Evolutionary conservation across 1,140 invertebrate genomes (phyloP), one percentile per base, ranked within the genome.

Genomic region (Popillia japonica): DNA sequence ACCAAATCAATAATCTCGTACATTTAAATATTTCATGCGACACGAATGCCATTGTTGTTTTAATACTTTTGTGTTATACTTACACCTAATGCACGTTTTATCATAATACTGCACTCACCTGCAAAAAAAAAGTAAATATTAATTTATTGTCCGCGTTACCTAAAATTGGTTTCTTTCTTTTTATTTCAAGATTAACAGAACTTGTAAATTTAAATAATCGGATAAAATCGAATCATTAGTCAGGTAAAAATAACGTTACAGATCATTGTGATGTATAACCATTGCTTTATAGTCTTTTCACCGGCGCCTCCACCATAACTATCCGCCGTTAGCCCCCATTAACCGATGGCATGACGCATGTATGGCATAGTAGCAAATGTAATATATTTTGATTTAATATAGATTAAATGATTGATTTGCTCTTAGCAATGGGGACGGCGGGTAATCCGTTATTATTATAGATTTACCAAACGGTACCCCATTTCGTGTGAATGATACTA

Each of bases 321-420:
- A 55, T 55, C 6, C 14, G 48, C 6, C 14, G 48, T 17, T 55
- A 55, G 17, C 48, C 14, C n/a, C 48, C 14, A 55, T 55, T 55
- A 55, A 55, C 48, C 6, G 48, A 6, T 55, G 48, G 4, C 48
- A 55, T 55, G 48, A 55, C 48, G 17, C 10, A 55, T 55, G 17
- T 17, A n/a, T 55, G 48, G 14, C 17, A 55, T 34, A 55, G 48
- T 55, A n/a, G 48, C n/a, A 55, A 55, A 55, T n/a, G 48, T 55
- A 55, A 55, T 55, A 55, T 55, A 55, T 55, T 55, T 55, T 55
- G 48, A 55, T 55, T 55, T 55, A 55, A 55, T 55, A 55, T 55
- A 55, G 48, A 55, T 55, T 55, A 17, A 55, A 55, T 55, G 48
- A 55, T 55, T 55, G 48, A 55, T 55, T 55, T 7, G 48, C 48